Percentiles rank a stretch among this genome's conserved stretches.
These are phyloP conservation scores for Nothobranchius furzeri DNA, from an alignment of 2,113 vertebrate species.

Conservation along the genomic window DNA sequence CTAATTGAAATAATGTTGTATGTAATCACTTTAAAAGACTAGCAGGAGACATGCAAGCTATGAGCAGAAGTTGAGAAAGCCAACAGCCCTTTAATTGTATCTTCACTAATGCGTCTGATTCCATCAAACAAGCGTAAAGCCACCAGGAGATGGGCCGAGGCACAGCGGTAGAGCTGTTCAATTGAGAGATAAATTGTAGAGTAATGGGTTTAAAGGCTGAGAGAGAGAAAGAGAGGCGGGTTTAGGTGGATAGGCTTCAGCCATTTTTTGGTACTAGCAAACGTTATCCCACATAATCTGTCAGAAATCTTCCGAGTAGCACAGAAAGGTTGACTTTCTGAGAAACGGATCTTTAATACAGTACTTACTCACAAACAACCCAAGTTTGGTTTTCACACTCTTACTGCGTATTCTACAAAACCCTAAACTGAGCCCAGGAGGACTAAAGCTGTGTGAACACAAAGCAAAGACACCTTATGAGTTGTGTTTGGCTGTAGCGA, in stretches of 20 bases:
- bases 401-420: conserved; percentile 4
- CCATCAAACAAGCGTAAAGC: conserved; percentile 58
- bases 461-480: conserved; percentile 2
- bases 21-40: conserved; percentile 75
- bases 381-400: conserved; percentile 6
- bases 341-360: conserved; percentile 41
- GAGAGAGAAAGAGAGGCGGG: conserved; percentile 53
- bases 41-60: conserved; percentile 66
- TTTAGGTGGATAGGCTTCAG: conserved; percentile 65
- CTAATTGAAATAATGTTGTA: conserved; percentile 73
- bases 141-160: conserved; percentile 48
- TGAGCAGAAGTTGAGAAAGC: conserved; percentile 66
- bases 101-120: conserved; percentile 62
- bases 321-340: conserved; percentile 26
- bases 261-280: conserved; percentile 50
- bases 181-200: conserved; percentile 56
- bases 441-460: not conserved
- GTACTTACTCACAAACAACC: conserved; percentile 39
- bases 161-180: conserved; percentile 44
- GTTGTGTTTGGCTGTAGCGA: conserved; percentile 19
- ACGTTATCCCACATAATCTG: conserved; percentile 71
- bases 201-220: conserved; percentile 61
- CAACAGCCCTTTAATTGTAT: conserved; percentile 71
- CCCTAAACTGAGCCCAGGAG: not conserved
- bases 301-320: conserved; percentile 48